These are phyloP conservation scores for Anguilla anguilla DNA, from an alignment of 2,797 vertebrate genomes.

Conservation along the genomic window DNA sequence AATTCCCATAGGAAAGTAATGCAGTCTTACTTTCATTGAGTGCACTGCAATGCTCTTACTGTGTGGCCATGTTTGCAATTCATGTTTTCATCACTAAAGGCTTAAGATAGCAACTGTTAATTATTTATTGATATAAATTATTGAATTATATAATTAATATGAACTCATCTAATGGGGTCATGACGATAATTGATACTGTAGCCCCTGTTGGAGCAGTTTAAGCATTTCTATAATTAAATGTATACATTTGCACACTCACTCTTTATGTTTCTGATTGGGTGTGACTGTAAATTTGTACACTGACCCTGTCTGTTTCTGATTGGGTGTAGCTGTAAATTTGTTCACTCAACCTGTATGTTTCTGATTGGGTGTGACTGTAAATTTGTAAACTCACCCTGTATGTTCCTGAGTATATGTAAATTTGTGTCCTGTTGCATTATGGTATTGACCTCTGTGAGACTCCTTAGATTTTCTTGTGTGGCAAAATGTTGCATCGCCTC, in stretches of 20 bases:
- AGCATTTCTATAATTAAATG: too few relatives aligned
- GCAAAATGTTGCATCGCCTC: constrained; percentile 72
- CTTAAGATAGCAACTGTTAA: too few relatives aligned
- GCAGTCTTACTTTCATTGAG: neutral
- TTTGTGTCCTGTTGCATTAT: constrained; percentile 53
- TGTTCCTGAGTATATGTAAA: constrained; percentile 56
- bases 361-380: neutral
- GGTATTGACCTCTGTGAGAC: neutral
- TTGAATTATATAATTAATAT: too few relatives aligned
- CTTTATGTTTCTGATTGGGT: too few relatives aligned
- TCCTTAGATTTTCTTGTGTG: constrained; percentile 53
- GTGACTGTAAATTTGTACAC: too few relatives aligned
- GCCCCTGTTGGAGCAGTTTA: too few relatives aligned
- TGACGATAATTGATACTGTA: too few relatives aligned
- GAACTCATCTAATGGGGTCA: too few relatives aligned
- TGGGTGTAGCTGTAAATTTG: too few relatives aligned
- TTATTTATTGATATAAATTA: too few relatives aligned
- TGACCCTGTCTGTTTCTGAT: too few relatives aligned
- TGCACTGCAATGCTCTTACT: neutral
- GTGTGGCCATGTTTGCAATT: neutral
- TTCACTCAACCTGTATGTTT: neutral
- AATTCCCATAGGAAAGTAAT: neutral
- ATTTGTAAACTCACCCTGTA: constrained; percentile 16
- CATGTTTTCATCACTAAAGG: too few relatives aligned
- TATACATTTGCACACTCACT: neutral